Conservation (phyloP, 2,113 vertebrate species). For the Triplophysa rosa region DNA sequence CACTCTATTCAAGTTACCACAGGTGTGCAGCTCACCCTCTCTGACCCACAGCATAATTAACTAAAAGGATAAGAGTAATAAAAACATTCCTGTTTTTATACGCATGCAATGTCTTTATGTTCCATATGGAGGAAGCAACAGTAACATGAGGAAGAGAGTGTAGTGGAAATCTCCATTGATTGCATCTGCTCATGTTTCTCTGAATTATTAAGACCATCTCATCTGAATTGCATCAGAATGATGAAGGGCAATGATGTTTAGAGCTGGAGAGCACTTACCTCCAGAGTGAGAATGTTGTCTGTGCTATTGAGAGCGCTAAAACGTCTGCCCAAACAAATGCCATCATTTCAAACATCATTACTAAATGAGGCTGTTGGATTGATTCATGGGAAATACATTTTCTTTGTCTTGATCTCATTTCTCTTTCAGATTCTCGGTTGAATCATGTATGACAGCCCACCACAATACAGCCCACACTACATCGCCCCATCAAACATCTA, state of each 20-base stretch:
- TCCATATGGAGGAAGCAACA: background rate
- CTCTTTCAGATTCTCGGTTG: constrained; percentile 15
- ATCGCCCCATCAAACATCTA: constrained; percentile 63
- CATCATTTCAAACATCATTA: no score
- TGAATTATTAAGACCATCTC: constrained; percentile 72
- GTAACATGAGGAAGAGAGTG: background rate
- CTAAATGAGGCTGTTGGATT: no score
- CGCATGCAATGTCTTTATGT: background rate
- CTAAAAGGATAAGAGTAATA: background rate
- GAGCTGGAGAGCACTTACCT: constrained; percentile 31
- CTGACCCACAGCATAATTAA: constrained; percentile 14
- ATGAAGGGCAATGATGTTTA: constrained; percentile 43
- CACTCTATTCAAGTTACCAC: constrained; percentile 25
- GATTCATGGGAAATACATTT: no score
- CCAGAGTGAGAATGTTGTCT: constrained; percentile 25
- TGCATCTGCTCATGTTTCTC: constrained; percentile 39
- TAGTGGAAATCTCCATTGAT: background rate
- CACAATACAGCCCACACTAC: constrained; percentile 72
- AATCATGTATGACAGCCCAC: constrained; percentile 72
- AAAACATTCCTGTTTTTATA: constrained; percentile 13
- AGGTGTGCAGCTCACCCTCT: constrained; percentile 11
- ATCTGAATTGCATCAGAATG: constrained; percentile 60
- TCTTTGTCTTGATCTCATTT: background rate
- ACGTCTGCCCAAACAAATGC: no score
- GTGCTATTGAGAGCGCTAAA: background rate